Evolutionary conservation across 1,140 invertebrate species (phyloP).

Genomic region (Caenorhabditis tropicalis): DNA sequence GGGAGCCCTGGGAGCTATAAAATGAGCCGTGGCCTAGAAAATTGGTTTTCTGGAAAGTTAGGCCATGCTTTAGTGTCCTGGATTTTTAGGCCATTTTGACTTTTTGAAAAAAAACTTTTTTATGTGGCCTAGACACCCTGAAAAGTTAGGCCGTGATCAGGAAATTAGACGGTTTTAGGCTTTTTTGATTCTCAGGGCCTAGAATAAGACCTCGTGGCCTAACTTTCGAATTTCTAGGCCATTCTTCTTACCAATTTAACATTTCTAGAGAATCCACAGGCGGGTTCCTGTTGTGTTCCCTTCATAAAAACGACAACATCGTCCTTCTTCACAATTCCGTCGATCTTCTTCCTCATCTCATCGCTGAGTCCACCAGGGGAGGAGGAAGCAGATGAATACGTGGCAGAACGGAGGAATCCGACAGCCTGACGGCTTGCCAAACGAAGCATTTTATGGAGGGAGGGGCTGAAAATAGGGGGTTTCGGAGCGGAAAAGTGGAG

Average conservation of each 20-base stretch:
- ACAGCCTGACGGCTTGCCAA: not conserved
- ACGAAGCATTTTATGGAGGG: slow-evolving; percentile 15
- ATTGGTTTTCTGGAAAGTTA: no score
- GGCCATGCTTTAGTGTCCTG: no score
- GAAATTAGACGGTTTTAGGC: no score
- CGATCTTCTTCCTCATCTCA: slow-evolving; percentile 30
- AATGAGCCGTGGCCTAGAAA: no score
- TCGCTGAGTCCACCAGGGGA: not conserved
- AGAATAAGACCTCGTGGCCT: not conserved
- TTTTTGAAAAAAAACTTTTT: no score
- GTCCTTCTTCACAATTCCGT: slow-evolving; percentile 47
- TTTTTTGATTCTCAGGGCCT: no score
- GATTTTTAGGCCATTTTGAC: no score
- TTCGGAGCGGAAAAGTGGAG: not conserved
- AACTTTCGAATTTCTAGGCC: not conserved
- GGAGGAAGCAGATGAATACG: not conserved
- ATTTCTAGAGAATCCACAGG: slow-evolving; percentile 68
- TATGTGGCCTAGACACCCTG: no score
- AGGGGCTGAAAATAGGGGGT: not conserved
- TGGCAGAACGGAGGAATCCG: not conserved
- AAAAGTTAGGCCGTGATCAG: no score
- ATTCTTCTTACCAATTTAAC: slow-evolving; percentile 64
- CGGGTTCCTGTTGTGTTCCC: slow-evolving; percentile 65
- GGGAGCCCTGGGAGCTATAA: no score
- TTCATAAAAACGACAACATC: slow-evolving; percentile 72